Percentiles rank a stretch among this genome's conserved stretches.
Conservation (phyloP, 2,797 vertebrate genomes). For the Adrianichthys oophorus region DNA sequence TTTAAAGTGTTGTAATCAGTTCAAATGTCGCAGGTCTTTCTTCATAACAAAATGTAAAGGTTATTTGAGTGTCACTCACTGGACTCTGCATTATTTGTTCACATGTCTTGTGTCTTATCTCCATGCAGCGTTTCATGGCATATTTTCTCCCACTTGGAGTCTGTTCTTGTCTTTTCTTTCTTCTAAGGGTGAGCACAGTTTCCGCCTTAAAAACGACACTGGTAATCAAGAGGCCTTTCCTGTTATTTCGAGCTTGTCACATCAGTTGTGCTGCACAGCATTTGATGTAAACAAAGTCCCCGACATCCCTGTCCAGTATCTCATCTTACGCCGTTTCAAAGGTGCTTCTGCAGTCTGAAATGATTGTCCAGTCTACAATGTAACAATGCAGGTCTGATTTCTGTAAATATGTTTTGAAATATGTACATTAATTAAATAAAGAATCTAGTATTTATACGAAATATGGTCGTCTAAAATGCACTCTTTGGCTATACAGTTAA, state of each 20-base stretch:
- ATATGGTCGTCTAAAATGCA: conserved; percentile 3
- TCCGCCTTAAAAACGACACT: conserved; percentile 76
- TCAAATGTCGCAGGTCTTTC: conserved; percentile 8
- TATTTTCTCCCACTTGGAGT: conserved; percentile 14
- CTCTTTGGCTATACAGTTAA: not conserved
- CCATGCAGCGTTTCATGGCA: conserved; percentile 2
- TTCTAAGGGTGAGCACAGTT: conserved; percentile 54
- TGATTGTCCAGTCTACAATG: conserved; percentile 71
- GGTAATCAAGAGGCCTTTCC: conserved; percentile 74
- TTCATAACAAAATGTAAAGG: conserved; percentile 14
- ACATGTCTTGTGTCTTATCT: conserved; percentile 39
- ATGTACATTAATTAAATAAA: conserved; percentile 99
- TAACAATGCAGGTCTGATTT: conserved; percentile 82
- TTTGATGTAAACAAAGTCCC: conserved; percentile 44
- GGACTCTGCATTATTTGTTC: conserved; percentile 9
- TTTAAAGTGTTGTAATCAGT: not conserved
- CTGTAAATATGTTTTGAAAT: conserved; percentile 98
- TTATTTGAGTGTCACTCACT: conserved; percentile 19
- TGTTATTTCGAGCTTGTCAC: conserved; percentile 69
- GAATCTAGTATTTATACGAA: conserved; percentile 97
- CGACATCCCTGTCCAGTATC: conserved; percentile 10
- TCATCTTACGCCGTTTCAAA: conserved; percentile 50
- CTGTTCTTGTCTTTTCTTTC: conserved; percentile 15
- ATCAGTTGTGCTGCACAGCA: conserved; percentile 41
- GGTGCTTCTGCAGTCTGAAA: conserved; percentile 76